Percentiles rank a stretch among this genome's conserved stretches.
Evolutionary conservation across 2,113 vertebrate species (phyloP).

Genomic region (Oreotragus oreotragus): DNA sequence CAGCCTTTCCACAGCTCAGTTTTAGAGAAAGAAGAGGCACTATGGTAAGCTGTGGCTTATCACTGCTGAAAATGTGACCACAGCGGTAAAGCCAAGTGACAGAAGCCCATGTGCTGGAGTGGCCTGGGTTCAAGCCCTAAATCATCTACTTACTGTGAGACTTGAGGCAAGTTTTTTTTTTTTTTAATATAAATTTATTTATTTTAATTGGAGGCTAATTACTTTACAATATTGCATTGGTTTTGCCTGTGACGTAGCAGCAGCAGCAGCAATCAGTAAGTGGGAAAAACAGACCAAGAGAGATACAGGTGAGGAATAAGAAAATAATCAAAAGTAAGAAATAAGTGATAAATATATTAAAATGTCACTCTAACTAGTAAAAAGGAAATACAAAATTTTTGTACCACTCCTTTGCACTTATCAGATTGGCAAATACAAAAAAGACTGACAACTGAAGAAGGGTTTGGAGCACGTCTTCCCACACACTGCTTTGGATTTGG

Average conservation of each 20-base stretch:
- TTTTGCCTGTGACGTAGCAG: no score
- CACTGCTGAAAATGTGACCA: not conserved
- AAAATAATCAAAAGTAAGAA: slow-evolving; percentile 8
- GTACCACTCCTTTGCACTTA: not conserved
- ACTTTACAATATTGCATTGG: no score
- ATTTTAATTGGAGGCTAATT: no score
- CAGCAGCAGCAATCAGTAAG: not conserved
- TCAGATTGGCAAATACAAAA: not conserved
- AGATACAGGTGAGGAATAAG: not conserved
- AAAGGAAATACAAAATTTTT: not conserved
- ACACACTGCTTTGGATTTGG: not conserved
- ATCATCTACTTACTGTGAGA: not conserved
- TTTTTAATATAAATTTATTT: no score
- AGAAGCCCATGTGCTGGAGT: not conserved
- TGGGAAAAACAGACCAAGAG: not conserved
- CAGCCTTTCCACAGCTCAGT: slow-evolving; percentile 72
- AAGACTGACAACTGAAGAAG: not conserved
- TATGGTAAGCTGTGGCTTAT: slow-evolving; percentile 54
- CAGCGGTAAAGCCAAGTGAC: not conserved
- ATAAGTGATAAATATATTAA: not conserved
- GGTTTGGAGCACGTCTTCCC: not conserved
- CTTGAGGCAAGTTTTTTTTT: not conserved
- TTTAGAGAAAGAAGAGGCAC: slow-evolving; percentile 26
- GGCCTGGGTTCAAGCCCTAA: not conserved
- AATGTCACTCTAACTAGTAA: not conserved